Percentiles rank a stretch among this genome's conserved stretches.
phyloP scores from a whole-genome alignment of 2,797 vertebrate genomes.

The Vireo griseus region DNA sequence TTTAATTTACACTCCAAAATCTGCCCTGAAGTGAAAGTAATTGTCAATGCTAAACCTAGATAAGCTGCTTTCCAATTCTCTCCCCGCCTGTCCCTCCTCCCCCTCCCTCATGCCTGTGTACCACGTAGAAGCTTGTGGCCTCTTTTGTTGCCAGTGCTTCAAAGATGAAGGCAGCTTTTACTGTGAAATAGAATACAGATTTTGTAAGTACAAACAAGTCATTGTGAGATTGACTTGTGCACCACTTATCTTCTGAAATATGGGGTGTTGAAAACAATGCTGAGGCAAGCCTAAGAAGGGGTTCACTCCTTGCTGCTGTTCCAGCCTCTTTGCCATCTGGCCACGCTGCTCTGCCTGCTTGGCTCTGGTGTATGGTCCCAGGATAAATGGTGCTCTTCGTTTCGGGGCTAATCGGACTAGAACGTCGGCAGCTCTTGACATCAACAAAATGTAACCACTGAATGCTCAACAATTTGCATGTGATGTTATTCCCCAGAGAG shows the following conservation, averaged over 20 bases:
- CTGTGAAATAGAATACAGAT: not conserved
- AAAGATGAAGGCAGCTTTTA: not conserved
- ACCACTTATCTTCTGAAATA: not conserved
- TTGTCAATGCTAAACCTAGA: slow-evolving; percentile 9
- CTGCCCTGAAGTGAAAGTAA: slow-evolving; percentile 4
- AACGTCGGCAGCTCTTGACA: not conserved
- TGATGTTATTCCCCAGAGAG: not conserved
- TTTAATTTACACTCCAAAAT: slow-evolving; percentile 9
- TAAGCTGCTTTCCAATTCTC: slow-evolving; percentile 11
- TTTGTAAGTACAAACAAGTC: not conserved
- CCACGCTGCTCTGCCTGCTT: not conserved
- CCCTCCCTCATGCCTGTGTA: not conserved
- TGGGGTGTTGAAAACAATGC: not conserved
- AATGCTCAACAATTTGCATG: not conserved
- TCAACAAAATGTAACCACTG: not conserved
- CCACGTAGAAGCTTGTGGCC: not conserved
- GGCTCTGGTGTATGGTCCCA: not conserved
- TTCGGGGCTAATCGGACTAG: slow-evolving; percentile 1
- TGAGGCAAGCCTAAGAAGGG: not conserved
- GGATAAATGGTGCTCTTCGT: slow-evolving; percentile 15
- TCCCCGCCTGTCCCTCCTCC: not conserved
- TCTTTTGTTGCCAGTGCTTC: not conserved
- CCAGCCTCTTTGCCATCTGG: slow-evolving; percentile 11
- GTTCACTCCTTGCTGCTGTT: not conserved
- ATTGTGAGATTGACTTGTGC: not conserved